Base-by-base conservation (phyloP, 2,888 invertebrate species). In the Lithophane ornitopus region DNA sequence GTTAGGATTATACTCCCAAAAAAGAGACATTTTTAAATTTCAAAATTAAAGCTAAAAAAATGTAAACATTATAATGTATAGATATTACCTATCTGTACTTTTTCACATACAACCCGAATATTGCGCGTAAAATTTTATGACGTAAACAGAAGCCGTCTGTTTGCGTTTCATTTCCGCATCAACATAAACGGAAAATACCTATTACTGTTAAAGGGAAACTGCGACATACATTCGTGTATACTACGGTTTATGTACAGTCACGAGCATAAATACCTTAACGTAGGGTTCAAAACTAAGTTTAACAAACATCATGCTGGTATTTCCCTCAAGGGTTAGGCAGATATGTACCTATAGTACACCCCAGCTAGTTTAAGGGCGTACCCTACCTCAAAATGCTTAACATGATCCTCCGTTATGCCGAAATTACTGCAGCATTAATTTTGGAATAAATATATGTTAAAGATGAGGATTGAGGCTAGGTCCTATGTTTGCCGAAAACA, bases 131-230 rank as follows among this genome's bases (percentile, higher is more conserved):
- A 66, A 61, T 79, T 76, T 74, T 76, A 80, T 59, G 77, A 69
- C 70, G 59, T 61, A 28, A 44, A 65, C 67, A 68, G 62, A 70
- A 56, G 39, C 28, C 59, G 34, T 65, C 49, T 84, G 70, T 80
- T 84, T 69, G 81, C 54, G 6, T 80, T 74, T 76, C 62, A 80
- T 82, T 82, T 82, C 81, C 76, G 63, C 28, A 70, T 58, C 22
- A 52, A 73, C 54, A 61, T 46, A 49, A 67, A 70, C 58, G 76
- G 70, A 80, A 80, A 67, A 72, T 70, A 76, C 63, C n/a, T 84
- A 80, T 80, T 76, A 70, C 76, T 63, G 81, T 41, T 67, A 67
- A 63, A 70, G 70, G 72, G 75, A 68, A 73, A 28, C 79, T 65
- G 80, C 54, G 75, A 52, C 73, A 75, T 19, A 66, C 63, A 65